Percentiles rank a stretch among this genome's conserved stretches.
Evolutionary conservation across 30 jellyfish, hydroid and myxozoan species (phyloP).

Genomic region (Pseudorhiza aurosa): DNA sequence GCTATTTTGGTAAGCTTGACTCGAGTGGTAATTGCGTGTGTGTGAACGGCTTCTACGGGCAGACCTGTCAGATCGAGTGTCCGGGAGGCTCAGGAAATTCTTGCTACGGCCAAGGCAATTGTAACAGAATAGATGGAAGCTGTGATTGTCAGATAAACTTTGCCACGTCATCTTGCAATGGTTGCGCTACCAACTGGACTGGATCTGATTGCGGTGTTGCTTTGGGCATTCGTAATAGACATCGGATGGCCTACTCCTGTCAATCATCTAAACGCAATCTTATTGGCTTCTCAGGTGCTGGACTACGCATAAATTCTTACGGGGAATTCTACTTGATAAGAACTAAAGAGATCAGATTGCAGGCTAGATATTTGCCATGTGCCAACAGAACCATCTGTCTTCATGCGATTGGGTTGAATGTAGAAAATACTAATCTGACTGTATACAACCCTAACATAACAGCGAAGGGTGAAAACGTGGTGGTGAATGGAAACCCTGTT

Average conservation of each 20-base stretch:
- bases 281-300: slow-evolving; percentile 30
- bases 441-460: slow-evolving; percentile 54
- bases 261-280: slow-evolving; percentile 41
- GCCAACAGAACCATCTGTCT: slow-evolving; percentile 30
- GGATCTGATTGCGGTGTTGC: slow-evolving; percentile 45
- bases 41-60: slow-evolving; percentile 41
- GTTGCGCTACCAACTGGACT: slow-evolving; percentile 62
- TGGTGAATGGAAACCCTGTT: slow-evolving; percentile 23
- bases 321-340: slow-evolving; percentile 41
- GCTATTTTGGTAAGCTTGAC: slow-evolving; percentile 44
- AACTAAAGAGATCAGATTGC: slow-evolving; percentile 14
- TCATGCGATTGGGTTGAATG: slow-evolving; percentile 42
- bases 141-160: slow-evolving; percentile 46
- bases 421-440: slow-evolving; percentile 26
- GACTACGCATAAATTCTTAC: background rate
- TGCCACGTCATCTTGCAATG: slow-evolving; percentile 2
- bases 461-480: background rate
- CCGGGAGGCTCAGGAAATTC: slow-evolving; percentile 52
- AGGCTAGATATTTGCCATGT: slow-evolving; percentile 47
- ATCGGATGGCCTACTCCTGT: slow-evolving; percentile 24
- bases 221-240: background rate
- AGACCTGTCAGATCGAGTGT: slow-evolving; percentile 27
- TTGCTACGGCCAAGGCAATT: slow-evolving; percentile 49
- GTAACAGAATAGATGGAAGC: slow-evolving; percentile 36
- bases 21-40: slow-evolving; percentile 21